A percentile compares a stretch with the other conserved stretches of the same genome.
These are phyloP conservation scores for Regulus satrapa DNA, from an alignment of 2,113 vertebrate species.

Conservation along the genomic window DNA sequence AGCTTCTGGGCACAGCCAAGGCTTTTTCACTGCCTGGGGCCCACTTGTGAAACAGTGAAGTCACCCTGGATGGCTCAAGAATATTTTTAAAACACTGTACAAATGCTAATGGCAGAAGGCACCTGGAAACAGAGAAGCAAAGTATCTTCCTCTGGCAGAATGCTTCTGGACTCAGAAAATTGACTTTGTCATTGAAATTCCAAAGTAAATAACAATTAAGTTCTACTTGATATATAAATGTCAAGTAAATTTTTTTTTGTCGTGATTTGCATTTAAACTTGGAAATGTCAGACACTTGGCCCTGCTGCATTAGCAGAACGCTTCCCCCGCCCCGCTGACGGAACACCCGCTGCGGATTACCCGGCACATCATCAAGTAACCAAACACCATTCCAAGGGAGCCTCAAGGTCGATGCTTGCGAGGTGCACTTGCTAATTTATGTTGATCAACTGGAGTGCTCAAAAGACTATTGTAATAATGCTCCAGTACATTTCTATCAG, in stretches of 20 bases:
- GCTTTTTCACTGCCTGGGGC: background rate
- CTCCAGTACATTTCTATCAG: background rate
- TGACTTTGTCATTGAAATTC: background rate
- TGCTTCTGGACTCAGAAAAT: background rate
- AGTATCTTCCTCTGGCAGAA: background rate
- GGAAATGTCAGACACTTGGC: slow-evolving; percentile 5
- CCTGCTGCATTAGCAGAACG: background rate
- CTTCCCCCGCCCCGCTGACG: background rate
- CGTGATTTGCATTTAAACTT: slow-evolving; percentile 9
- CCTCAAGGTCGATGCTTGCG: background rate
- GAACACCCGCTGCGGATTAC: background rate
- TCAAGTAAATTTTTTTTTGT: background rate
- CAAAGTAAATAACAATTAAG: slow-evolving; percentile 4
- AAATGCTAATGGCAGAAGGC: background rate
- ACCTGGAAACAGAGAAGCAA: background rate
- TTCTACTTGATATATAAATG: slow-evolving; percentile 33
- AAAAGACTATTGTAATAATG: slow-evolving; percentile 3
- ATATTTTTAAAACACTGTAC: background rate
- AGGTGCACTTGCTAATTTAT: slow-evolving; percentile 29
- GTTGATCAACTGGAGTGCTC: slow-evolving; percentile 14
- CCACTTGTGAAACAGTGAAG: background rate
- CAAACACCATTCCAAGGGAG: slow-evolving; percentile 27
- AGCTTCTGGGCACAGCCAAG: background rate
- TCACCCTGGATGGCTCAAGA: rapidly evolving
- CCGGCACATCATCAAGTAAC: background rate